Conservation (phyloP, 2,113 vertebrate genomes). For the Cochlearius cochlearius region DNA sequence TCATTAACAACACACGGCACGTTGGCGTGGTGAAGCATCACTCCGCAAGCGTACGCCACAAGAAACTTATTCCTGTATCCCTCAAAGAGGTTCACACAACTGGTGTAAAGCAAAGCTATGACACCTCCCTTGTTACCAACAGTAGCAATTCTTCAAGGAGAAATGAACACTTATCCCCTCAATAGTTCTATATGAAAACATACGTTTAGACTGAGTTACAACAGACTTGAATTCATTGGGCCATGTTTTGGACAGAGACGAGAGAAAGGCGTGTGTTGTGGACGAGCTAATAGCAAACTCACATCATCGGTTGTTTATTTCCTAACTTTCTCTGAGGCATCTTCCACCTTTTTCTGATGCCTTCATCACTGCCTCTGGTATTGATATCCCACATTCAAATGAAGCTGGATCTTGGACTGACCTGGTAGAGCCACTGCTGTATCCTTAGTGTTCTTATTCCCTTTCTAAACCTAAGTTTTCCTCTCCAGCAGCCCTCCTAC, state of each 20-base stretch:
- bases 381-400: background rate
- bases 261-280: background rate
- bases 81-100: background rate
- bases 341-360: background rate
- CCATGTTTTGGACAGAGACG: background rate
- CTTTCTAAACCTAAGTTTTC: background rate
- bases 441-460: background rate
- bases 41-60: background rate
- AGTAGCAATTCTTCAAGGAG: background rate
- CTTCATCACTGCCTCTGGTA: background rate
- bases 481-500: background rate
- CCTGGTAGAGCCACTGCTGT: background rate
- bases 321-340: background rate
- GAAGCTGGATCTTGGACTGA: background rate
- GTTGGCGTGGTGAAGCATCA: background rate
- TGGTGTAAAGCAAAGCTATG: background rate
- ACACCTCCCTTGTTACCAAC: background rate
- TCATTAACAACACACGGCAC: rapidly evolving
- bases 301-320: background rate
- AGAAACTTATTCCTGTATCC: background rate
- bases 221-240: background rate
- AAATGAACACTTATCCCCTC: background rate
- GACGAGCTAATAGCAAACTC: background rate
- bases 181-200: background rate
- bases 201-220: background rate